phyloP scores from a whole-genome alignment of 92 coral and sea anemone species.

The Siderastrea siderea region DNA sequence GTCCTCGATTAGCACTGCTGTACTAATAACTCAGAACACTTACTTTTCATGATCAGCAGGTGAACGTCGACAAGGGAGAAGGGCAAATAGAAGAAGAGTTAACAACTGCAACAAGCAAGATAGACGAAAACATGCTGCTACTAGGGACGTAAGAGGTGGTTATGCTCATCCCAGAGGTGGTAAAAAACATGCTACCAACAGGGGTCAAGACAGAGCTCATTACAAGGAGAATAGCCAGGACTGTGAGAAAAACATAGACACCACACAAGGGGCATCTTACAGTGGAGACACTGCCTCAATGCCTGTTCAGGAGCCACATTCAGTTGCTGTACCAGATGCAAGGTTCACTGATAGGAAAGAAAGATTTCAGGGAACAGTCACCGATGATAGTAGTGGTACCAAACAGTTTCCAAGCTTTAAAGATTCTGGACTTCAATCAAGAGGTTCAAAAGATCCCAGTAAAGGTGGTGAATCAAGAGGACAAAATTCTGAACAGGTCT shows the following conservation, averaged over 20 bases:
- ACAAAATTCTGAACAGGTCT: background rate
- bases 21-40: background rate
- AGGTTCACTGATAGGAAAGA: background rate
- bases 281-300: background rate
- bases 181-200: background rate
- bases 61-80: background rate
- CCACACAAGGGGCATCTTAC: slow-evolving; percentile 8
- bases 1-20: background rate
- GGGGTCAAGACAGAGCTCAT: background rate
- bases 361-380: background rate
- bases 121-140: background rate
- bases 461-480: background rate
- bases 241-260: background rate
- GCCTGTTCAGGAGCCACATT: background rate
- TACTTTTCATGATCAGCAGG: background rate
- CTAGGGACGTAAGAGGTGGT: background rate
- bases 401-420: background rate
- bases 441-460: background rate
- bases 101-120: background rate
- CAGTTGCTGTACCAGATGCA: background rate
- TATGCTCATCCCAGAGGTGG: background rate
- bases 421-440: background rate
- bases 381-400: background rate
- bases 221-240: background rate
- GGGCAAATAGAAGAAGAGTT: slow-evolving; percentile 1